These are phyloP conservation scores for Melanophora roralis DNA, from an alignment of 2,888 invertebrate species.

Conservation along the genomic window DNA sequence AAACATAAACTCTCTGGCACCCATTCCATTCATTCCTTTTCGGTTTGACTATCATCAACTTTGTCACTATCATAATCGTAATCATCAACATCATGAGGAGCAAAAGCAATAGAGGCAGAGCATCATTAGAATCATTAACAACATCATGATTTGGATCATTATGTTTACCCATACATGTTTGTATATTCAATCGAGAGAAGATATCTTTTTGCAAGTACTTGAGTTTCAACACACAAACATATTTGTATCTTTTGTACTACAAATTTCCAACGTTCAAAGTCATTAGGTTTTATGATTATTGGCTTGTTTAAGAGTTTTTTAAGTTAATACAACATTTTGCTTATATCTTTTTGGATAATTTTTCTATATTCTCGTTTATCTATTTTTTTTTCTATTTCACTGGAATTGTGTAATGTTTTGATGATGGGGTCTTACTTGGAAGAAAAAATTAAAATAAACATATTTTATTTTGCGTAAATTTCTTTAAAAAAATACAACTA, in stretches of 20 bases:
- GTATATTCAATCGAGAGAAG: neutral
- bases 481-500: neutral
- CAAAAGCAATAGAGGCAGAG: neutral
- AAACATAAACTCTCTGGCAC: too few species aligned
- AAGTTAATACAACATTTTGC: slow-evolving; percentile 55
- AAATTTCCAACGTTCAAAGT: slow-evolving; percentile 65
- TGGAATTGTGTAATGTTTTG: slow-evolving; percentile 19
- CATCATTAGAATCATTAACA: slow-evolving; percentile 2
- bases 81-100: slow-evolving; percentile 17
- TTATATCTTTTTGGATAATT: slow-evolving; percentile 21
- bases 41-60: neutral
- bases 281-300: slow-evolving; percentile 76
- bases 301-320: slow-evolving; percentile 70
- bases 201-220: slow-evolving; percentile 8
- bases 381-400: slow-evolving; percentile 36
- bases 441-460: slow-evolving; percentile 35
- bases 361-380: slow-evolving; percentile 42
- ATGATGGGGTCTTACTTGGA: slow-evolving; percentile 31
- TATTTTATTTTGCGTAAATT: slow-evolving; percentile 64
- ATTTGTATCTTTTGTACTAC: slow-evolving; percentile 29
- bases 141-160: slow-evolving; percentile 39
- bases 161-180: slow-evolving; percentile 52
- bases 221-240: too few species aligned
- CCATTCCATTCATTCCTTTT: neutral
- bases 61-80: slow-evolving; percentile 2